Percentiles rank a stretch among this genome's conserved stretches.
Evolutionary conservation across 2,797 vertebrate species (phyloP).

Genomic region (Iguana delicatissima): DNA sequence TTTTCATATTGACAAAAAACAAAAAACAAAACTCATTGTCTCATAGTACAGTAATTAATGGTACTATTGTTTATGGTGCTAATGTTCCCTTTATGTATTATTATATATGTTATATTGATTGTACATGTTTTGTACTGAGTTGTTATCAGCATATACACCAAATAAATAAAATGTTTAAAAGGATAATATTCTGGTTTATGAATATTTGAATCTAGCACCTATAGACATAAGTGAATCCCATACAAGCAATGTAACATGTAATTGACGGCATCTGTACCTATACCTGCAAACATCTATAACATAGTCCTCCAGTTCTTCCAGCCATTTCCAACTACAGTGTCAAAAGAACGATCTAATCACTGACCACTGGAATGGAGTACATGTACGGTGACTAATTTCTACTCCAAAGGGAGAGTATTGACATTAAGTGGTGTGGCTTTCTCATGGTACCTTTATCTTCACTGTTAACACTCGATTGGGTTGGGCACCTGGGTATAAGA

Average conservation of each 20-base stretch:
- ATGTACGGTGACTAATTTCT: conserved; percentile 61
- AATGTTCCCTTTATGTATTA: neutral
- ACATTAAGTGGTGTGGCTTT: conserved; percentile 55
- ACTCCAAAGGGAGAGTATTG: conserved; percentile 60
- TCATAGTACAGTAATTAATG: no score
- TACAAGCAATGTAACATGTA: neutral
- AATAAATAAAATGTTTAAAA: no score
- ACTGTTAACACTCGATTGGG: conserved; percentile 47
- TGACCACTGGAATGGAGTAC: fast-evolving
- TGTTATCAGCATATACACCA: no score
- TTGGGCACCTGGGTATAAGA: conserved; percentile 51
- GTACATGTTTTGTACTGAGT: no score
- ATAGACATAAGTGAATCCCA: neutral
- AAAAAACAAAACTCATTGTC: no score
- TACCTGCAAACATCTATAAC: neutral
- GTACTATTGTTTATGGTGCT: no score
- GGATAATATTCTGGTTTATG: neutral
- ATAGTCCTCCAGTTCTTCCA: neutral
- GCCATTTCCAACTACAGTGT: neutral
- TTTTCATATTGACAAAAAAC: no score
- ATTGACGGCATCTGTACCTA: neutral
- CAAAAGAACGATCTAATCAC: neutral
- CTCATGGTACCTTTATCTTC: neutral
- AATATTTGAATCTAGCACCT: neutral
- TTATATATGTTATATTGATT: neutral